These are phyloP conservation scores for Phymatocera aterrima DNA, from an alignment of 2,888 invertebrate species.

Conservation along the genomic window DNA sequence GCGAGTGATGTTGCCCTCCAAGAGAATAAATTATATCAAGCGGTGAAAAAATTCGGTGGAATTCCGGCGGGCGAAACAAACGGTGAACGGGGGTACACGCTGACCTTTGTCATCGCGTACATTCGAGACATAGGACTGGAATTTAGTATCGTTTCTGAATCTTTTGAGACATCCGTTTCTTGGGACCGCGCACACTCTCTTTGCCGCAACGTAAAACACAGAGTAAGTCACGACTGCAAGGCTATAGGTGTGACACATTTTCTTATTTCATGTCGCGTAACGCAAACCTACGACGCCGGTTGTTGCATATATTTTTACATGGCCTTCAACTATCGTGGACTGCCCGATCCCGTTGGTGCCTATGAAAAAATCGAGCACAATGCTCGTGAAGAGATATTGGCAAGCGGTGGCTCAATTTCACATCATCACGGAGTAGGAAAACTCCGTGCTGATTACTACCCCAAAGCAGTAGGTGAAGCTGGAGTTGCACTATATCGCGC, in stretches of 20 bases:
- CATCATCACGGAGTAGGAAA: conserved; percentile 99
- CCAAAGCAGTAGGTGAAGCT: conserved; percentile 87
- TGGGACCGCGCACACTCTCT: conserved; percentile 93
- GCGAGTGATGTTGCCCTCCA: conserved; percentile 84
- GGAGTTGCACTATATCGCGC: conserved; percentile 88
- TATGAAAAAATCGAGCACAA: conserved; percentile 92
- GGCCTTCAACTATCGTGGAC: conserved; percentile 83
- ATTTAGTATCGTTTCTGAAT: conserved; percentile 93
- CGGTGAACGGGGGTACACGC: conserved; percentile 95
- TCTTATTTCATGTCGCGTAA: conserved; percentile 89
- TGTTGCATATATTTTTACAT: conserved; percentile 98
- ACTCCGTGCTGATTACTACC: conserved; percentile 91
- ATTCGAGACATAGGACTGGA: conserved; percentile 95
- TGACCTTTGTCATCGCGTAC: conserved; percentile 99
- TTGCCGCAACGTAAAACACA: conserved; percentile 92
- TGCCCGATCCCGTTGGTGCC: conserved; percentile 83
- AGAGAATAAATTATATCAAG: conserved; percentile 86
- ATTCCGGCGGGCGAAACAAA: conserved; percentile 95
- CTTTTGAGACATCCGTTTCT: conserved; percentile 98
- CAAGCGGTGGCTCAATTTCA: conserved; percentile 93
- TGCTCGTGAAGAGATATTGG: conserved; percentile 94
- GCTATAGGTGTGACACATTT: conserved; percentile 79
- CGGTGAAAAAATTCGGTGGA: conserved; percentile 87
- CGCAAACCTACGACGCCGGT: conserved; percentile 98
- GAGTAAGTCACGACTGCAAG: conserved; percentile 82